Base-by-base conservation (phyloP, 2,113 vertebrate genomes). In the Aegotheles bennettii region DNA sequence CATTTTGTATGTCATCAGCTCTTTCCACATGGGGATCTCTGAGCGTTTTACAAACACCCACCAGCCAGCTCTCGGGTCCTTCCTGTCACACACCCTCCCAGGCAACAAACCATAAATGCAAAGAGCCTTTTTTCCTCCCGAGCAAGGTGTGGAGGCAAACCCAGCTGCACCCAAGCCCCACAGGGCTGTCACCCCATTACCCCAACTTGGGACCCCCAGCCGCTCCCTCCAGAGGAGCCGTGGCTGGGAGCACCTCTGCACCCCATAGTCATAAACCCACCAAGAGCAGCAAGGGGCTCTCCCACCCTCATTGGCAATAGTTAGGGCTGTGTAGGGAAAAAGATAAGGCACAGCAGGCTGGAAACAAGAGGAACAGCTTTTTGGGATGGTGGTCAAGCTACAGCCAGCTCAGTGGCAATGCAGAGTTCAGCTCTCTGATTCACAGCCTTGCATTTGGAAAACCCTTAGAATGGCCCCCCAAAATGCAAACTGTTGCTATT, bases 91-190 rank as follows among this genome's bases (percentile, higher is more conserved):
- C 1, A 7, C 12, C 3, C 11, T 63, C 21, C 11, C 57, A 64
- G 40, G 33, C 1, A 3, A 76, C 67, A 71, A 78, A 84, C 10
- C 56, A 53, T 53, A 71, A 63, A 65, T 4, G 11, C 74, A 56
- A 50, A 84, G 56, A 50, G n/a, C 26, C 24, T 13, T 56, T 47
- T 81, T 16, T 0, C 9, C 14, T 47, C 53, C 47, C 21, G 38
- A 69, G 40, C 48, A 64, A 42, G 71, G n/a, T 2, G 0, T 0
- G 0, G 60, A 74, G 38, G 47, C 61, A 8, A 13, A 33, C 45
- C 26, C 7, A 4, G 29, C 8, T 40, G 35, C 57, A 50, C 45
- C 29, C 16, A 5, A 83, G 19, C 16, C 42, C 63, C 3, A 2
- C 0, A 5, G 65, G 21, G 14, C 48, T 87, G 20, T 45, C 21